Conservation (phyloP, 92 coral and sea anemone species). For the Heteractis magnifica region DNA sequence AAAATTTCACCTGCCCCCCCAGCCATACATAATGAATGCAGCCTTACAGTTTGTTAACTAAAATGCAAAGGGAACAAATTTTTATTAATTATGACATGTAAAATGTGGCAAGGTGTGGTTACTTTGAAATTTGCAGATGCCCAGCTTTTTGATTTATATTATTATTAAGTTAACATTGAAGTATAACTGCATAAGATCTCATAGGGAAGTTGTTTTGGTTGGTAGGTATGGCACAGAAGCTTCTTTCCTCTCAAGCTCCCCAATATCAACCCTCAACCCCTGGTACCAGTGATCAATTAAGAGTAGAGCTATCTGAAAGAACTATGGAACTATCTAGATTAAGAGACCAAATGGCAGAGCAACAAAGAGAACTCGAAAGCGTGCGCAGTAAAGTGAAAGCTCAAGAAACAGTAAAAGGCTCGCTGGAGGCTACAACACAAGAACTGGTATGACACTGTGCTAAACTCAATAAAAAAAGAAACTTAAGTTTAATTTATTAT, state of each 20-base stretch:
- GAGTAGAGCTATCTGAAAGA: conserved; percentile 66
- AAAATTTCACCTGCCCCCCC: no score
- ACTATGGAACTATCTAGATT: conserved; percentile 71
- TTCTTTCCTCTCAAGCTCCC: conserved; percentile 45
- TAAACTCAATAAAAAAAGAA: background rate
- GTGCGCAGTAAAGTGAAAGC: conserved; percentile 56
- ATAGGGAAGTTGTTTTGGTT: background rate
- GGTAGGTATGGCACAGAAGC: conserved; percentile 71
- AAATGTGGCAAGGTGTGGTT: no score
- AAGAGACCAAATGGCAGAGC: conserved; percentile 71
- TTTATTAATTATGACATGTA: no score
- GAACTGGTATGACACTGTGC: conserved; percentile 61
- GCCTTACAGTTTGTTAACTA: no score
- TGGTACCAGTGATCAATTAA: conserved; percentile 47
- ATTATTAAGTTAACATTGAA: no score
- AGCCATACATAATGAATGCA: no score
- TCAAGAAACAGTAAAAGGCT: conserved; percentile 52
- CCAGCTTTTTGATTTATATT: no score
- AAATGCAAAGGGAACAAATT: no score
- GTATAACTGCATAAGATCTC: background rate
- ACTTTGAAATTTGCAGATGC: no score
- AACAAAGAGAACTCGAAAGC: conserved; percentile 66
- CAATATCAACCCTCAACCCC: conserved; percentile 26
- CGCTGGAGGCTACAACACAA: conserved; percentile 62
- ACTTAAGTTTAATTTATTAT: no score